Percentiles rank a stretch among this genome's conserved stretches.
Evolutionary conservation across 1,140 invertebrate species (phyloP).

Genomic region (Lepidurus apus): DNA sequence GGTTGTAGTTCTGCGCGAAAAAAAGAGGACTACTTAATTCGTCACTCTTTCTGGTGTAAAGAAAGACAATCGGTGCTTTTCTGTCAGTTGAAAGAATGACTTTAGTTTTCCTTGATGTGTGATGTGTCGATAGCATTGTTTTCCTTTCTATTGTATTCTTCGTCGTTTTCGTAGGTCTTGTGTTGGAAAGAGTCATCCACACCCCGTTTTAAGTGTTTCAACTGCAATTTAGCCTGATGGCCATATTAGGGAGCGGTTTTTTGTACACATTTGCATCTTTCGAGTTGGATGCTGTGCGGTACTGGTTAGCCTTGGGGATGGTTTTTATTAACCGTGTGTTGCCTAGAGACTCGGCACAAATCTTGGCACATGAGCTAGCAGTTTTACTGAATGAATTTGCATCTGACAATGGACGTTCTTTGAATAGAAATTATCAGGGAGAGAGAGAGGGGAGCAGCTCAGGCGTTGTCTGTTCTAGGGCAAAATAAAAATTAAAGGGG

Average conservation of each 20-base stretch:
- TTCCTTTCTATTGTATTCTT: not conserved
- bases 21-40: not conserved
- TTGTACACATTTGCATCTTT: not conserved
- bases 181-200: not conserved
- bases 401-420: not conserved
- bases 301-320: not conserved
- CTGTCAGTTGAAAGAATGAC: not conserved
- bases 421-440: not conserved
- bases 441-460: not conserved
- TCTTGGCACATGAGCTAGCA: constrained; percentile 12
- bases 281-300: not conserved
- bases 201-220: not conserved
- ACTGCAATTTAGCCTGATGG: not conserved
- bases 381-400: not conserved
- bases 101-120: not conserved
- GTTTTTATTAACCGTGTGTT: not conserved
- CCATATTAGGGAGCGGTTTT: constrained; percentile 14
- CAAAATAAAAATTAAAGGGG: not conserved
- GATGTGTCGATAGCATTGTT: not conserved
- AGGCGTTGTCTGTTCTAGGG: not conserved
- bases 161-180: not conserved
- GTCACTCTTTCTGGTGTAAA: not conserved
- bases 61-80: not conserved
- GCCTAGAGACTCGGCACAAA: not conserved
- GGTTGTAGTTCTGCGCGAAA: not conserved